phyloP scores from a whole-genome alignment of 2,888 invertebrate species.

The Junonia oenone region DNA sequence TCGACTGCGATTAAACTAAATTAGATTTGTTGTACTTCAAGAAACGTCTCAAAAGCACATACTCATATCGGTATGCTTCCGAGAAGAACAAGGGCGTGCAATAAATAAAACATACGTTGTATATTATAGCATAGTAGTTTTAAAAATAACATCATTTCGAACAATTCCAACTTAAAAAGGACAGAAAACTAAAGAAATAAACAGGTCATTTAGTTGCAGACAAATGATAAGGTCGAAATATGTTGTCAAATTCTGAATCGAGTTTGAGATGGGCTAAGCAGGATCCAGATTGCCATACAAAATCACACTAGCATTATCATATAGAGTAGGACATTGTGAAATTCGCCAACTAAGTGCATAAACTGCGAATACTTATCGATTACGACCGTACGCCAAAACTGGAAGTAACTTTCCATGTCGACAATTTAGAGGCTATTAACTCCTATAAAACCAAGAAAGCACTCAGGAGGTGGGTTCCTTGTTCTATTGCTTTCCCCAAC shows the following conservation, averaged over 20 bases:
- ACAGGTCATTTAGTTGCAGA: neutral
- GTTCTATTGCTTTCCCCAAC: conserved; percentile 3
- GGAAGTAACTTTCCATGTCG: conserved; percentile 36
- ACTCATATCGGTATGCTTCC: too few species aligned
- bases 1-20: too few species aligned
- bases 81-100: too few species aligned
- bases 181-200: neutral
- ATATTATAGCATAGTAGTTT: too few species aligned
- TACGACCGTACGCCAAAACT: conserved; percentile 27
- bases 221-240: neutral
- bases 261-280: conserved; percentile 16
- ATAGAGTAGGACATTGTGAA: conserved; percentile 22
- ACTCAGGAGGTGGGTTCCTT: conserved; percentile 3
- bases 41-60: too few species aligned
- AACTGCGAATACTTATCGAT: conserved; percentile 29
- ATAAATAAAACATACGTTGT: too few species aligned
- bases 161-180: neutral
- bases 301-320: conserved; percentile 24
- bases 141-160: too few species aligned
- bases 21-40: too few species aligned
- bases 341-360: conserved; percentile 23
- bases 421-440: conserved; percentile 34
- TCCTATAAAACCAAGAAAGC: conserved; percentile 29
- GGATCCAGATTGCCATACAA: conserved; percentile 13
- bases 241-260: conserved; percentile 1